Conservation (phyloP, 2,797 vertebrate species). For the Paramormyrops hopkinsi region DNA sequence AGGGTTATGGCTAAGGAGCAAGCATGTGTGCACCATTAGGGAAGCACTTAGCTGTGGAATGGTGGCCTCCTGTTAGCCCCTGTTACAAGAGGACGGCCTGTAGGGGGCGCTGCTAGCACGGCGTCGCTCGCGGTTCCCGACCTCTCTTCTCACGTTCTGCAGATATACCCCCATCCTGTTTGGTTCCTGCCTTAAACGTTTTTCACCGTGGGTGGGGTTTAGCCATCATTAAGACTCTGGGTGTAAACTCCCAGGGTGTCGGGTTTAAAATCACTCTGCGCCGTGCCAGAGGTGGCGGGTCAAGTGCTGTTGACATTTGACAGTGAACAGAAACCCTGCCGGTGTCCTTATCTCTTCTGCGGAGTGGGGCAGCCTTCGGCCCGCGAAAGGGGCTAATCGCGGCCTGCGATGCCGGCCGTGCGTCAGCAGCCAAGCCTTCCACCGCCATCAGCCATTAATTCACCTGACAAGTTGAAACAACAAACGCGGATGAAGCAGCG, state of each 20-base stretch:
- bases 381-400: background rate
- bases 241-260: background rate
- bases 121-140: background rate
- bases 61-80: background rate
- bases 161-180: background rate
- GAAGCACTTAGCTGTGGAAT: background rate
- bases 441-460: background rate
- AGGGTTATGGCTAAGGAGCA: background rate
- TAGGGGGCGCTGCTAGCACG: background rate
- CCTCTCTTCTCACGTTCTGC: background rate
- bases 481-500: background rate
- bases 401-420: background rate
- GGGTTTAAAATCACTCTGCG: background rate
- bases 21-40: background rate
- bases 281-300: background rate
- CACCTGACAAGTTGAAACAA: background rate
- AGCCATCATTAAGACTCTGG: background rate
- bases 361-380: background rate
- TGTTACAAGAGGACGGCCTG: background rate
- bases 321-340: background rate
- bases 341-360: background rate
- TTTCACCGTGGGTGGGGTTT: background rate
- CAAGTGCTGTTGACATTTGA: background rate
- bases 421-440: background rate
- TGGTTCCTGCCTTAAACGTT: background rate